Evolutionary conservation across 1,140 invertebrate species (phyloP).

Genomic region (Heliconius hermathena): DNA sequence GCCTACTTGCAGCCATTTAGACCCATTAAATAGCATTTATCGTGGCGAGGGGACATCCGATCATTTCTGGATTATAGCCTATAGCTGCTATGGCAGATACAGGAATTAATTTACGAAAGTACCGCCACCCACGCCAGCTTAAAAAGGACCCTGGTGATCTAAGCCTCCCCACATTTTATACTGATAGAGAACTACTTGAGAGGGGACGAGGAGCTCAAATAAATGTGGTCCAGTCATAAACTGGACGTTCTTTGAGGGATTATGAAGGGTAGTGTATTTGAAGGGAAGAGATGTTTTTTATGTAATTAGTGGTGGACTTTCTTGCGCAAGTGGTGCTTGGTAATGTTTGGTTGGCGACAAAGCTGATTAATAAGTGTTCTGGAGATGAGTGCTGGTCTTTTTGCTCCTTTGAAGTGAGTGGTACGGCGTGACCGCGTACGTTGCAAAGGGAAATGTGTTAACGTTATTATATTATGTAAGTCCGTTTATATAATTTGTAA

Average conservation of each 20-base stretch:
- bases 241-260: conserved; percentile 78
- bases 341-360: conserved; percentile 40
- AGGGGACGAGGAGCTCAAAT: conserved; percentile 43
- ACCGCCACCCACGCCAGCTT: conserved; percentile 51
- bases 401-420: neutral
- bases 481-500: neutral
- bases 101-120: conserved; percentile 76
- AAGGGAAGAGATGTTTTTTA: conserved; percentile 71
- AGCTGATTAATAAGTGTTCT: conserved; percentile 43
- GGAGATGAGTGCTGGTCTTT: conserved; percentile 18
- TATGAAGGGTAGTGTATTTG: conserved; percentile 61
- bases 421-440: neutral
- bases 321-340: conserved; percentile 54
- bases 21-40: conserved; percentile 69
- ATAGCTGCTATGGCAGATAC: conserved; percentile 66
- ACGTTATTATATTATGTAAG: neutral
- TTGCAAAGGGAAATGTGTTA: neutral
- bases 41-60: conserved; percentile 66
- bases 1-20: conserved; percentile 45
- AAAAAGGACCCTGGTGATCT: conserved; percentile 50
- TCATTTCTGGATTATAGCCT: conserved; percentile 79
- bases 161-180: conserved; percentile 30
- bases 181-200: conserved; percentile 20
- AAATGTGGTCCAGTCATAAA: conserved; percentile 51
- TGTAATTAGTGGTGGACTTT: conserved; percentile 72